These are phyloP conservation scores for Caerostris extrusa DNA, from an alignment of 1,140 invertebrate genomes.

Conservation along the genomic window DNA sequence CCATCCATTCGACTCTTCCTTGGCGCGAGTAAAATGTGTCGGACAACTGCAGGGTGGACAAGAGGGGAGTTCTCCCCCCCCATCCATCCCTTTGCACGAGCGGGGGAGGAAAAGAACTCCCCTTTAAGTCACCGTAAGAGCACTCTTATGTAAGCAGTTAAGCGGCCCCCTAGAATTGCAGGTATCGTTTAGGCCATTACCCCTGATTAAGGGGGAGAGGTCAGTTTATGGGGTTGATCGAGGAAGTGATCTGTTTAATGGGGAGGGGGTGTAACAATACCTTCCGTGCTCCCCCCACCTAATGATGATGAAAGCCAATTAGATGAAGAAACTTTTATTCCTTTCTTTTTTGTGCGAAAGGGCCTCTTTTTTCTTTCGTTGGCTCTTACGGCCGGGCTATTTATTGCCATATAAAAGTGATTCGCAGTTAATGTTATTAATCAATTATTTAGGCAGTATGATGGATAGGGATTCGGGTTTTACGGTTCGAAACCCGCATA, in stretches of 20 bases:
- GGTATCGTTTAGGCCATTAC: constrained; percentile 68
- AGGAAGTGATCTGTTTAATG: constrained; percentile 75
- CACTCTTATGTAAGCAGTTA: constrained; percentile 62
- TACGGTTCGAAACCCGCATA: too few relatives aligned
- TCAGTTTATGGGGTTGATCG: constrained; percentile 73
- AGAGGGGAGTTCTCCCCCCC: not conserved
- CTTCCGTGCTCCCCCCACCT: constrained; percentile 46
- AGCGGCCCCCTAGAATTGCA: not conserved
- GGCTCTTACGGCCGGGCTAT: too few relatives aligned
- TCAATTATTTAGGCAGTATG: too few relatives aligned
- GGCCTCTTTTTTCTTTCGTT: not conserved
- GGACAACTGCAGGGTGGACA: too few relatives aligned
- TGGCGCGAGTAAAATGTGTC: too few relatives aligned
- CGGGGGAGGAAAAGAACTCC: not conserved
- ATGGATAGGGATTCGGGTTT: too few relatives aligned
- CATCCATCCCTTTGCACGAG: not conserved
- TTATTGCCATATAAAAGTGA: too few relatives aligned
- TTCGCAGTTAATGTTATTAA: too few relatives aligned
- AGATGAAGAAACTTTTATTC: constrained; percentile 64
- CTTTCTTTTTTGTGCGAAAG: not conserved
- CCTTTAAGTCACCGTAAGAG: constrained; percentile 53
- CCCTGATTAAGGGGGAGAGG: constrained; percentile 67
- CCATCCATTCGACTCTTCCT: too few relatives aligned
- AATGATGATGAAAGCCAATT: constrained; percentile 76
- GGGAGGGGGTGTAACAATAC: constrained; percentile 59